Percentiles rank a stretch among this genome's conserved stretches.
Conservation (phyloP, 1,140 invertebrate species). For the Adoxophyes honmai region DNA sequence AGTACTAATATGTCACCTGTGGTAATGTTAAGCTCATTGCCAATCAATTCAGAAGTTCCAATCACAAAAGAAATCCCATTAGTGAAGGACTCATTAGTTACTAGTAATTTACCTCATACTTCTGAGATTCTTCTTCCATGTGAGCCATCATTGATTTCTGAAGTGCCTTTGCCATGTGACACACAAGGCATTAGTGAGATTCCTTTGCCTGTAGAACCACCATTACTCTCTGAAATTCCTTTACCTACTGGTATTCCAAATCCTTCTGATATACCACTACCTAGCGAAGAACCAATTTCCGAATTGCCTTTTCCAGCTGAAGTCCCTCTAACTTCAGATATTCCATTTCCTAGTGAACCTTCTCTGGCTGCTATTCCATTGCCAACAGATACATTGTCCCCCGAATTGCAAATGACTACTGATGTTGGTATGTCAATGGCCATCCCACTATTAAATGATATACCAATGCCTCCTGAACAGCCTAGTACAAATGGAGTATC, state of each 20-base stretch:
- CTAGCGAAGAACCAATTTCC: background rate
- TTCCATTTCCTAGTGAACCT: background rate
- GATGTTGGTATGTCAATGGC: background rate
- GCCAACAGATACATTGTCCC: background rate
- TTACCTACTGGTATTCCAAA: background rate
- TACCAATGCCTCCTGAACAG: conserved; percentile 1
- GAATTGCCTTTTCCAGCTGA: background rate
- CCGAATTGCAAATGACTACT: background rate
- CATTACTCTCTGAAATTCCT: background rate
- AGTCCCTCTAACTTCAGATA: background rate
- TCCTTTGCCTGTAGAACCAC: conserved; percentile 4
- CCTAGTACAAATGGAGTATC: background rate
- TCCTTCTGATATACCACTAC: conserved; percentile 1
- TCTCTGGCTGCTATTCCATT: background rate
- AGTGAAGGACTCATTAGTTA: background rate
- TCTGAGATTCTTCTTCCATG: background rate
- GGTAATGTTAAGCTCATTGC: conserved; percentile 2
- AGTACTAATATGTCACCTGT: conserved; percentile 46
- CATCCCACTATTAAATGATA: conserved; percentile 5
- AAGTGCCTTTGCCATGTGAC: background rate
- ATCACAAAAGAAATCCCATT: conserved; percentile 4
- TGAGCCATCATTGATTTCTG: background rate
- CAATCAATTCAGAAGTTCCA: background rate
- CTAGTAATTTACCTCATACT: background rate
- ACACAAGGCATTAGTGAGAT: conserved; percentile 14